These are phyloP conservation scores for Poecile atricapillus DNA, from an alignment of 2,113 vertebrate species.

Conservation along the genomic window DNA sequence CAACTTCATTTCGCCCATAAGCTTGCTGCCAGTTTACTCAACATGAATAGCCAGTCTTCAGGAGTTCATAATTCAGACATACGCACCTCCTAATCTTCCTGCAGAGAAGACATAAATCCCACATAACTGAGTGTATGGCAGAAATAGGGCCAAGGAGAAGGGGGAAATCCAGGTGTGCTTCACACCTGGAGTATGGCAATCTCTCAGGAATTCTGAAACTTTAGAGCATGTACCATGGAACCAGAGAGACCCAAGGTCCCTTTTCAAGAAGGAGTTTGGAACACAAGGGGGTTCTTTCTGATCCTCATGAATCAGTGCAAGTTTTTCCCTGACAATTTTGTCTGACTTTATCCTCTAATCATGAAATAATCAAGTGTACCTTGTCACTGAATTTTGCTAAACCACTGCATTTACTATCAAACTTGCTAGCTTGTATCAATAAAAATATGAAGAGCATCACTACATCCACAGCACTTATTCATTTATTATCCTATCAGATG, in stretches of 20 bases:
- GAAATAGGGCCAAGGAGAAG: neutral
- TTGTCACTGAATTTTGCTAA: neutral
- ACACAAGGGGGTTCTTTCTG: neutral
- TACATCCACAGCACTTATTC: neutral
- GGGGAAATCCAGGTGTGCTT: neutral
- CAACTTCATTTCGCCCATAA: neutral
- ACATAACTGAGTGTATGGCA: neutral
- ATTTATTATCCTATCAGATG: neutral
- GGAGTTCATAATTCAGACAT: neutral
- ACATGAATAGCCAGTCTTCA: neutral
- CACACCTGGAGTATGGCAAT: neutral
- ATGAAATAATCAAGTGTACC: neutral
- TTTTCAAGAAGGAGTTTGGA: neutral
- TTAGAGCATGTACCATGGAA: neutral
- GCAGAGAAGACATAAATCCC: neutral
- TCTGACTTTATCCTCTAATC: neutral
- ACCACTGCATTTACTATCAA: neutral
- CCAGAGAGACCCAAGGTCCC: neutral
- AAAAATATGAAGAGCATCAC: neutral
- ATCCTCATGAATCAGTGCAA: neutral
- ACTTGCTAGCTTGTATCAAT: neutral
- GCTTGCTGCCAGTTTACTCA: neutral
- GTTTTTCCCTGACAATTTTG: neutral
- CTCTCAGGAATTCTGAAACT: neutral
- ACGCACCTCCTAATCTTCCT: neutral